Evolutionary conservation across 2,888 invertebrate species (phyloP), one percentile per base, ranked within the genome.

Genomic region (Acleris cristana): DNA sequence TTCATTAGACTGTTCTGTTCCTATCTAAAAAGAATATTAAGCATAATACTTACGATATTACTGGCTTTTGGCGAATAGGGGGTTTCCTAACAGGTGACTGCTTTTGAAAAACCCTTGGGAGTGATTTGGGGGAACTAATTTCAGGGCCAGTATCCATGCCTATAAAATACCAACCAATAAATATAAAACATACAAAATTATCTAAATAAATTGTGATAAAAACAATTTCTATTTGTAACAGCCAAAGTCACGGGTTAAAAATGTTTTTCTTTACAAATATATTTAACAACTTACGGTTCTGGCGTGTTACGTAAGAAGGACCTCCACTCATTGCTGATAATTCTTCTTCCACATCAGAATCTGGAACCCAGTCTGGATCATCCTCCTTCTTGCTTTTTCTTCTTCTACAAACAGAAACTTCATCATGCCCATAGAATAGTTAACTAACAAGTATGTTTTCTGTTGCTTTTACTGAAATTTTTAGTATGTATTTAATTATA

Each of bases 271-370:
- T 34, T 26, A 26, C 7, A 26, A 12, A 12, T 34, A 3, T 34
- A 34, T 40, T 40, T 40, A 3, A n/a, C 34, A 21, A 70, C 81
- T 76, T 79, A 90, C 90, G 76, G 78, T 85, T 88, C 67, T 87
- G 83, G 12, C 91, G 76, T 45, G 86, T 78, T 2, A 82, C 69
- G 69, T 89, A 88, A 48, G 82, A 76, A 16, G 88, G 83, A 7
- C 85, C 85, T 14, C 90, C 91, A 52, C 93, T 87, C 95, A 96
- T 94, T 0, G 95, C 96, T 66, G 95, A 94, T 30, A 96, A 79
- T 80, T 96, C 96, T 0, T 95, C 94, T 81, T 94, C 94, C 0
- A 96, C 94, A 72, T 96, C 96, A 0, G 95, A 93, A 78, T 95
- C 95, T 19, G 94, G 93, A 0, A 93, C 77, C 94, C 94, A 94